Conservation (phyloP, 2,113 vertebrate species). For the Xiphophorus maculatus region DNA sequence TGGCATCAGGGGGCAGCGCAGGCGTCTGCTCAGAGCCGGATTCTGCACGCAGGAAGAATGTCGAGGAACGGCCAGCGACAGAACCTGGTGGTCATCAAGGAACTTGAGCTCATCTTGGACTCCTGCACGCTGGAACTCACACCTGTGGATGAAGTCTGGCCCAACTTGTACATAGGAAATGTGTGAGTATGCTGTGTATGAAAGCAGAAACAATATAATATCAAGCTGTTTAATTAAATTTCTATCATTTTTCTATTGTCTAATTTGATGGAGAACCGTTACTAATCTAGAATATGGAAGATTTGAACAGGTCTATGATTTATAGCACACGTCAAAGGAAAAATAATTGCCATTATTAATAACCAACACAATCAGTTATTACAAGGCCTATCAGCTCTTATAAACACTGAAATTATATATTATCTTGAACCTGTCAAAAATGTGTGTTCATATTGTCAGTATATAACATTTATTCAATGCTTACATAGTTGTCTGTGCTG, state of each 20-base stretch:
- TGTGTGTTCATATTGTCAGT: too few relatives aligned
- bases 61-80: conserved; percentile 53
- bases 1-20: not conserved
- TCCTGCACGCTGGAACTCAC: conserved; percentile 80
- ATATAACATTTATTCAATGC: not conserved
- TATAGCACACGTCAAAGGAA: too few relatives aligned
- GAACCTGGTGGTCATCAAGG: conserved; percentile 65
- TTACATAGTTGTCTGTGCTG: not conserved
- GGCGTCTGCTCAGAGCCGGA: conserved; percentile 32
- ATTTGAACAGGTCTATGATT: not conserved
- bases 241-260: not conserved
- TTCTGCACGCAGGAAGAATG: conserved; percentile 54
- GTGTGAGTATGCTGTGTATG: conserved; percentile 76
- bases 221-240: not conserved
- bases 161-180: conserved; percentile 81
- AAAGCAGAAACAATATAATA: not conserved
- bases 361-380: too few relatives aligned
- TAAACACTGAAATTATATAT: not conserved
- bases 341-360: too few relatives aligned
- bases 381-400: too few relatives aligned
- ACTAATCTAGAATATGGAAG: not conserved
- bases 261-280: not conserved
- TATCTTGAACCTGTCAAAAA: not conserved
- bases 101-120: conserved; percentile 76
- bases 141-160: conserved; percentile 82